Percentiles rank a stretch among this genome's conserved stretches.
Evolutionary conservation across 2,113 vertebrate genomes (phyloP).

Genomic region (Gymnorhina tibicen): DNA sequence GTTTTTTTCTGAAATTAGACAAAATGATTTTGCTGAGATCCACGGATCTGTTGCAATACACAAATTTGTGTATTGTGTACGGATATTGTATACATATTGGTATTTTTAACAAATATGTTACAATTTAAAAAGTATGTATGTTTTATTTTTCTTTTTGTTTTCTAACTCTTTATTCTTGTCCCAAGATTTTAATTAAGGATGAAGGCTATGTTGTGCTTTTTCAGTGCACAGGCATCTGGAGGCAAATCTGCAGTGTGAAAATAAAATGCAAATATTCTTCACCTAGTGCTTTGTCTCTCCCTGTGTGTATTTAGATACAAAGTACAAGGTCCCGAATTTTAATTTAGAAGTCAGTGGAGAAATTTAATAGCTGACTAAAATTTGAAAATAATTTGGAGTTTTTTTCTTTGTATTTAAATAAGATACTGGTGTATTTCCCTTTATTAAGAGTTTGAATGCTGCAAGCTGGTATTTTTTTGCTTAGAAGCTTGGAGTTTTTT

Average conservation of each 20-base stretch:
- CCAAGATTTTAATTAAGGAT: background rate
- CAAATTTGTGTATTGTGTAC: background rate
- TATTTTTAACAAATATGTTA: background rate
- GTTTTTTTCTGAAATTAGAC: background rate
- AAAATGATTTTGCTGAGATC: background rate
- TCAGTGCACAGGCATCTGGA: background rate
- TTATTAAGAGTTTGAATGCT: background rate
- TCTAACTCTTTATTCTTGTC: background rate
- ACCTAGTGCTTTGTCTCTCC: background rate
- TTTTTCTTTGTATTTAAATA: background rate
- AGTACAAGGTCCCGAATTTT: background rate
- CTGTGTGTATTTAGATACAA: background rate
- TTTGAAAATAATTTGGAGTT: background rate
- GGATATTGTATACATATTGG: background rate
- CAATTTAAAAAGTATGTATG: background rate
- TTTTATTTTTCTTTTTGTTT: background rate
- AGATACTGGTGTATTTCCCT: background rate
- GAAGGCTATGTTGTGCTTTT: background rate
- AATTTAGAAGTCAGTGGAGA: background rate
- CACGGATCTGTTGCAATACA: background rate
- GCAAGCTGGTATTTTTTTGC: background rate
- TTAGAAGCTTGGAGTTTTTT: background rate
- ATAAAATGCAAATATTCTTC: background rate
- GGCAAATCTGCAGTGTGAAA: background rate
- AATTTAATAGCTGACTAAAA: background rate